Evolutionary conservation across 2,113 vertebrate genomes (phyloP).

Genomic region (Pangasianodon gigas): DNA sequence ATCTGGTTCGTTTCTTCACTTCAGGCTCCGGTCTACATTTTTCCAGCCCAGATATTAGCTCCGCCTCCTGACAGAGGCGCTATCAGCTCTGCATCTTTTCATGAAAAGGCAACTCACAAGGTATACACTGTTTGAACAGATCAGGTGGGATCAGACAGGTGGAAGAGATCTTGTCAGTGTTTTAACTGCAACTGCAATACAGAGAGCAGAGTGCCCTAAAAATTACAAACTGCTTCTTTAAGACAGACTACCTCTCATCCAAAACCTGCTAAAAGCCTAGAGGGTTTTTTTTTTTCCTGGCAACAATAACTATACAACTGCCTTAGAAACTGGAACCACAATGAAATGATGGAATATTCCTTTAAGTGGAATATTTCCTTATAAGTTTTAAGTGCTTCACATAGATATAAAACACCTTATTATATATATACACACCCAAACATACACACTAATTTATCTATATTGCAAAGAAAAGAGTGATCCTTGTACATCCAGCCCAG

Average conservation of each 20-base stretch:
- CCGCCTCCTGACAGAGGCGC: neutral
- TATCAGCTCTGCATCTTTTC: neutral
- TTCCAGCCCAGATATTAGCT: neutral
- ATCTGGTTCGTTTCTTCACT: neutral
- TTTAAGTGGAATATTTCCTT: conserved; percentile 3
- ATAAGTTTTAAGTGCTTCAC: neutral
- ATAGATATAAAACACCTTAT: neutral
- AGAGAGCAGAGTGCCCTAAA: neutral
- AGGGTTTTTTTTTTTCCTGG: neutral
- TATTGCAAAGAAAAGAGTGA: neutral
- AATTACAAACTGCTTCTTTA: neutral
- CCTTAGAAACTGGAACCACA: neutral
- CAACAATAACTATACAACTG: neutral
- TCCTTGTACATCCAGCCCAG: neutral
- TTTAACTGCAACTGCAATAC: neutral
- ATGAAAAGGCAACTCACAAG: neutral
- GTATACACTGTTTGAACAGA: neutral
- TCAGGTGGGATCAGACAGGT: neutral
- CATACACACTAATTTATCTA: neutral
- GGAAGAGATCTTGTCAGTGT: neutral
- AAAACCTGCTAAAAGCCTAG: neutral
- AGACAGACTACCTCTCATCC: neutral
- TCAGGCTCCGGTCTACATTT: neutral
- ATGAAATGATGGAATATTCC: neutral
- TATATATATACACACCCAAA: conserved; percentile 11